Base-by-base conservation (phyloP, 2,888 invertebrate species). In the Neoscelio sp. region DNA sequence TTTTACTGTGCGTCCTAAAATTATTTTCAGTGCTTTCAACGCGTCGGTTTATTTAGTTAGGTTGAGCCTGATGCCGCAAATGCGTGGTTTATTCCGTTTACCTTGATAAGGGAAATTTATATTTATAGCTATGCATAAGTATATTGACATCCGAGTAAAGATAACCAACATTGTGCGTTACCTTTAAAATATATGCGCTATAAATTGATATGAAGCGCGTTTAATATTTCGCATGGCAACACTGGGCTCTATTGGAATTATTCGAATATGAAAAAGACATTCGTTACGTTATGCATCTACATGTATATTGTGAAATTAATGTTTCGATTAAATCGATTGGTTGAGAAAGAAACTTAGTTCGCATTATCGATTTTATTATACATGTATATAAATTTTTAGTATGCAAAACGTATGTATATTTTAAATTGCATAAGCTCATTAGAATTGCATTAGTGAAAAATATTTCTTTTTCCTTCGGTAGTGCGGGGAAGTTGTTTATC, bases 91-190 rank as follows among this genome's bases (percentile, higher is more conserved):
- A 74, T 74, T 74, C 60, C 60, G 68, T 54, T 60, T 62, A 62
- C 70, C 71, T 77, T 80, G 82, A 82, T 82, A 80, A 82, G 82
- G 75, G 74, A 76, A 79, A 80, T 79, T 81, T 75, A 80, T 80
- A 82, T 80, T 81, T 81, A 81, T 80, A 79, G 75, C 80, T 42
- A 40, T 46, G 58, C 75, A 75, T 75, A 75, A 75, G 76, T 76
- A 64, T 62, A 68, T 76, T 68, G 76, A 70, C 76, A 70, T 64
- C 54, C 54, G 62, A 40, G 68, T 26, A 56, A 74, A 76, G 68
- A 76, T 76, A 76, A 70, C 62, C 76, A 76, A 60, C 68, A 68
- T 62, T 64, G 76, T 52, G 73, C 64, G 68, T 76, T 74, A 65
- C 65, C 65, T 64, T 58, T 76, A 76, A 68, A 76, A 70, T 62